phyloP scores from a whole-genome alignment of 2,113 vertebrate species.

The Sigmodon hispidus region DNA sequence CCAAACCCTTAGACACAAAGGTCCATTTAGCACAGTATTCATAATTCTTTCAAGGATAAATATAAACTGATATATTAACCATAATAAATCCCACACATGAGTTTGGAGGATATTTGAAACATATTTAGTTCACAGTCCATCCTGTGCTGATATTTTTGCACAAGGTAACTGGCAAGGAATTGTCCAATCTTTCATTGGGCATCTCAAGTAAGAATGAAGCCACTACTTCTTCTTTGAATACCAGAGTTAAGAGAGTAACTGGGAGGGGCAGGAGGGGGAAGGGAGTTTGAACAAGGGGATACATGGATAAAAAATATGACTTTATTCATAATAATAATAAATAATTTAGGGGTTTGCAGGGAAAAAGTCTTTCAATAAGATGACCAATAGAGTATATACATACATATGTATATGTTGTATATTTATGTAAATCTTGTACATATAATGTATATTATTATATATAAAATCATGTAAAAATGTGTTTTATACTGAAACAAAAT shows the following conservation, averaged over 20 bases:
- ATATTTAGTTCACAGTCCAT: conserved; percentile 20
- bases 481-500: conserved; percentile 45
- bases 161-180: not conserved
- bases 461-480: no score
- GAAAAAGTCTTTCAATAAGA: no score
- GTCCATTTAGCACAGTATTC: not conserved
- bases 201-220: conserved; percentile 46
- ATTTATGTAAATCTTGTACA: no score
- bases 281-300: no score
- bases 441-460: no score
- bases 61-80: not conserved
- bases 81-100: conserved; percentile 14
- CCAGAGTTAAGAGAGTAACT: not conserved
- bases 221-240: conserved; percentile 39
- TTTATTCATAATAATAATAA: no score
- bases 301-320: no score
- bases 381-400: no score
- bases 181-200: not conserved
- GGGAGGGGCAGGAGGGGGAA: no score
- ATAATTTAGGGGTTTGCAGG: no score
- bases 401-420: no score
- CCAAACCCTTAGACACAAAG: not conserved
- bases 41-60: not conserved
- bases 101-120: conserved; percentile 8
- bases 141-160: conserved; percentile 24